Base-by-base conservation (phyloP, 2,888 invertebrate species). In the Drosophila limbata region DNA sequence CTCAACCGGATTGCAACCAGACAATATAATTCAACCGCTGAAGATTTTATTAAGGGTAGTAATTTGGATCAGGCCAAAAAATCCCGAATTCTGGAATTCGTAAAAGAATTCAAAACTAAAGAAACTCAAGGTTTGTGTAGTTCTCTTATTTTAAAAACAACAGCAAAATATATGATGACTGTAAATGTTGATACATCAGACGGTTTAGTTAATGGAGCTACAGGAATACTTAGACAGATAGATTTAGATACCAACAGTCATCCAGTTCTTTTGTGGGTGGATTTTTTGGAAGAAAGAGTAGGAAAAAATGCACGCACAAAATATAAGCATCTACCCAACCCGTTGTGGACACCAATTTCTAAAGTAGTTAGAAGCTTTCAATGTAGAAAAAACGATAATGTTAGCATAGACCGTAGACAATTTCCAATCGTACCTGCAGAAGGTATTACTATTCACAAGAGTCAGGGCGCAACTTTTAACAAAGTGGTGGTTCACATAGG, bases 351-450 rank as follows among this genome's bases (percentile, higher is more conserved):
- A 4, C 37, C 37, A 3, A n/a, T 37, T 37, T n/a, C 13, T 4
- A 37, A 37, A n/a, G 5, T 13, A 5, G 37, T 37, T 4, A 37
- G n/a, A 37, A 37, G 37, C 6, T 37, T 37, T 37, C 37, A 37
- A 2, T n/a, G n/a, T n/a, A 37, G n/a, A n/a, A 39, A 15, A n/a
- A 39, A 39, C 11, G 37, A 39, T 1, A 40, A 47, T 47, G 40
- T 53, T 28, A 19, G 11, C 4, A 47, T 55, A 44, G 21, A 21
- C 21, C 21, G 21, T 21, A 21, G 21, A 13, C 57, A 57, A 17
- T 57, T 57, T 21, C 47, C 62, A 31, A 28, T 57, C 52, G 45
- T 62, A 28, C 33, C 61, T 56, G 63, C 57, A 17, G 57, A 48
- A 55, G 31, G 45, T 37, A 57, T 44, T 11, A 64, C 64, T 3